Evolutionary conservation across 2,797 vertebrate species (phyloP), one percentile per base, ranked within the genome.

Genomic region (Ceyx erithaca): DNA sequence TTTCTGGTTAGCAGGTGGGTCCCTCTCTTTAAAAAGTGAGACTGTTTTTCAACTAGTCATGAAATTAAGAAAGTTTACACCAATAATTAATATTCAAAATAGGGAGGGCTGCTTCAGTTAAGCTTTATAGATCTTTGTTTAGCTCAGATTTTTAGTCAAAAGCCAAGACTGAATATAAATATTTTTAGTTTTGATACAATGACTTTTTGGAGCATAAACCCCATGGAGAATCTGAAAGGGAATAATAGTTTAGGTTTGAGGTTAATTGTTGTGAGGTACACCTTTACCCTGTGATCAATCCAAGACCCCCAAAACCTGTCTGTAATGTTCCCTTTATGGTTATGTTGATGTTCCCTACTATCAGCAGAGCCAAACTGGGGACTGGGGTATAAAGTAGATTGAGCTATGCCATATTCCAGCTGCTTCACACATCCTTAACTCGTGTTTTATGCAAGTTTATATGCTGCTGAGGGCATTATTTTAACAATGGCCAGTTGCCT

Each of bases 371-470:
- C 48, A 80, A 31, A 64, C 2, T 63, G 57, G 69, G 26, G 84
- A 20, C 8, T 17, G 20, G 9, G 10, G 4, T 51, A 59, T 69
- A 91, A 89, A 72, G 5, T 81, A 43, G 31, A 73, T 49, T 73
- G 68, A 73, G 63, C 52, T 81, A 12, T 79, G 35, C 45, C 64
- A 22, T 88, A 85, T 64, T 77, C 37, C 17, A 10, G 16, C 57
- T 90, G 80, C 54, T 89, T 93, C 73, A 64, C n/a, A 79, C 45
- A 55, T 61, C 80, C 20, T 91, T 87, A 91, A 69, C 33, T 86
- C 71, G 12, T 67, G 61, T 61, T 94, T 95, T 81, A 86, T 92
- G 48, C 37, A 57, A 72, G 21, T 79, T 90, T 89, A 49, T 80
- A 43, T 0, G 6, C 58, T 68, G 10, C 59, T 66, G 18, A 71